Conservation (phyloP, 2,888 invertebrate genomes). For the Nephrocerus scutellatus region DNA sequence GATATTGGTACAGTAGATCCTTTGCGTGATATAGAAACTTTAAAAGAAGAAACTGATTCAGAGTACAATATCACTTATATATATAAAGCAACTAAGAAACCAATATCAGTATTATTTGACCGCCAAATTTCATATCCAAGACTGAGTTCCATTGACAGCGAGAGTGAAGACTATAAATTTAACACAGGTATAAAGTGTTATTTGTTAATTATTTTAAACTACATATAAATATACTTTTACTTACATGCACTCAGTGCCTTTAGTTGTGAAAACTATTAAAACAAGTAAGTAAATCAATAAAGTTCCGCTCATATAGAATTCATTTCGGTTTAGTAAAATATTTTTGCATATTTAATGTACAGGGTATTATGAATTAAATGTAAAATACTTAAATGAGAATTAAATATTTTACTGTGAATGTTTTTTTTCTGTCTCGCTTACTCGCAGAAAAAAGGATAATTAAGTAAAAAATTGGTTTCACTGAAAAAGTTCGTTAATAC, state of each 20-base stretch:
- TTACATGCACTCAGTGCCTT: slow-evolving; percentile 52
- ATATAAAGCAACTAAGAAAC: slow-evolving; percentile 61
- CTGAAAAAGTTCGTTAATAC: no score
- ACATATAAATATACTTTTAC: slow-evolving; percentile 19
- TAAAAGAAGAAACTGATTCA: slow-evolving; percentile 62
- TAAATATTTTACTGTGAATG: no score
- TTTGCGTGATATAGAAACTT: slow-evolving; percentile 58
- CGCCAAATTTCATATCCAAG: slow-evolving; percentile 51
- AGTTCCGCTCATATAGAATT: neutral
- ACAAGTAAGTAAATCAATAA: slow-evolving; percentile 32
- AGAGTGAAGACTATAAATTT: slow-evolving; percentile 57
- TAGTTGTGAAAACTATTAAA: slow-evolving; percentile 50
- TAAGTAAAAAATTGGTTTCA: no score
- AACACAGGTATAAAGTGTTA: slow-evolving; percentile 50
- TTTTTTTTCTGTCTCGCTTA: no score
- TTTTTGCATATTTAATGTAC: slow-evolving; percentile 1
- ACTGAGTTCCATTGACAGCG: slow-evolving; percentile 58
- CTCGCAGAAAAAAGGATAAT: no score
- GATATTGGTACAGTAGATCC: slow-evolving; percentile 55
- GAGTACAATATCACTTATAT: no score
- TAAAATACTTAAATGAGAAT: no score
- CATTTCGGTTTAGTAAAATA: slow-evolving; percentile 1
- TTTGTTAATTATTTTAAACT: neutral
- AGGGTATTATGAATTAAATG: no score
- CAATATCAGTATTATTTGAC: slow-evolving; percentile 51